Conservation (phyloP, 2,797 vertebrate genomes). For the Artibeus lituratus region DNA sequence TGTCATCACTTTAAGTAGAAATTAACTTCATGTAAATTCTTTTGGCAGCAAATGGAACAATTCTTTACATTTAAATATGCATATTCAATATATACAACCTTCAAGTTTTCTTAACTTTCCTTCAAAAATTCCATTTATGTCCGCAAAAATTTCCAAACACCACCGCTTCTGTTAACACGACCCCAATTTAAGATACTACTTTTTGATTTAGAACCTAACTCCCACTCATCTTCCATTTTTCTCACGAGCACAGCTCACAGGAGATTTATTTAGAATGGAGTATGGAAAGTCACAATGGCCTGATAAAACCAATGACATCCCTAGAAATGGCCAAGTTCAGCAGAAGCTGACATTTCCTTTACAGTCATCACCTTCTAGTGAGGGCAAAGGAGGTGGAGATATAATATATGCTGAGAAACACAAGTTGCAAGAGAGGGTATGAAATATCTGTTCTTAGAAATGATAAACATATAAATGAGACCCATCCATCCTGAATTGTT, state of each 20-base stretch:
- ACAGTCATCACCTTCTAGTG: not conserved
- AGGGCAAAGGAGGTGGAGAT: not conserved
- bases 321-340: not conserved
- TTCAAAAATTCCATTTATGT: constrained; percentile 6
- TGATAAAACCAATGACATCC: not conserved
- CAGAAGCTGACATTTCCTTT: not conserved
- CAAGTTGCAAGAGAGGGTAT: not conserved
- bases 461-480: not conserved
- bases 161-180: not conserved
- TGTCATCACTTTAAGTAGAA: not conserved
- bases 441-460: not conserved
- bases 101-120: not conserved
- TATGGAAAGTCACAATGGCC: not conserved
- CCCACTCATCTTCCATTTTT: constrained; percentile 21
- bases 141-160: not conserved
- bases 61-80: not conserved
- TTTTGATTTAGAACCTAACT: not conserved
- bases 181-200: not conserved
- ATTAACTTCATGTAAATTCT: not conserved
- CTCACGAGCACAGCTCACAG: not conserved
- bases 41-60: not conserved
- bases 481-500: not conserved
- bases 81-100: not conserved
- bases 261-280: not conserved
- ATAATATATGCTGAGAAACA: not conserved